Evolutionary conservation across 1,140 invertebrate genomes (phyloP).

Genomic region (Macrobrachium rosenbergii): DNA sequence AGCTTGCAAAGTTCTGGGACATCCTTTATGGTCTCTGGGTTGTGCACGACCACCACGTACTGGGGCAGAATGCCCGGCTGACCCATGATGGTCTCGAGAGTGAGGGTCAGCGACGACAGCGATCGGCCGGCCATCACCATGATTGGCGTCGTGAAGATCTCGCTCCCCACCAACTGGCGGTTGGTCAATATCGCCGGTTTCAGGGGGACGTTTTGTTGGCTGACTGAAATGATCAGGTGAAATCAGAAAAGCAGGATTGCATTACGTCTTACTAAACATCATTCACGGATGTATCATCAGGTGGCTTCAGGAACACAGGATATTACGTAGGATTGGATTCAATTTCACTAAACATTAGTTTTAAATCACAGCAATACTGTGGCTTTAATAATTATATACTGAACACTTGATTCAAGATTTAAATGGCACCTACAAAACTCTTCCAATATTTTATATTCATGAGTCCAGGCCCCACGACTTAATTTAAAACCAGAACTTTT

Average conservation of each 20-base stretch:
- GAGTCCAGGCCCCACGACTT: too few relatives aligned
- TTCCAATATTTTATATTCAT: too few relatives aligned
- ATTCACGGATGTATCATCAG: too few relatives aligned
- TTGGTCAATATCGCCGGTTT: slow-evolving; percentile 71
- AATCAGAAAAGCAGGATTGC: neutral
- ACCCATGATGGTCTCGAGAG: slow-evolving; percentile 72
- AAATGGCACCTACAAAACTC: too few relatives aligned
- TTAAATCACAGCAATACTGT: too few relatives aligned
- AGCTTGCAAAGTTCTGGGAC: slow-evolving; percentile 29
- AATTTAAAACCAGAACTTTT: too few relatives aligned
- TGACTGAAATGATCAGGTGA: slow-evolving; percentile 65
- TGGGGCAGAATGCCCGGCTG: slow-evolving; percentile 72
- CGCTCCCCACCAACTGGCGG: slow-evolving; percentile 70
- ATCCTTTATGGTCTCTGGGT: slow-evolving; percentile 67
- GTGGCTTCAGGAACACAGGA: too few relatives aligned
- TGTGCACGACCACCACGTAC: slow-evolving; percentile 68
- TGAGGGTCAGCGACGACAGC: slow-evolving; percentile 70
- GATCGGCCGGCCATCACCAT: slow-evolving; percentile 71
- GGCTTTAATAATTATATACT: too few relatives aligned
- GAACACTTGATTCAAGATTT: too few relatives aligned
- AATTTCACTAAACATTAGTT: too few relatives aligned
- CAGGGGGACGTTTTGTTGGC: slow-evolving; percentile 71
- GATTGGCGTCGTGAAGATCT: slow-evolving; percentile 72
- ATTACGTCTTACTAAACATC: too few relatives aligned
- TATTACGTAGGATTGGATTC: too few relatives aligned